A percentile compares a stretch with the other conserved stretches of the same genome.
Conservation (phyloP, 2,113 vertebrate genomes). For the Oryctolagus cuniculus region DNA sequence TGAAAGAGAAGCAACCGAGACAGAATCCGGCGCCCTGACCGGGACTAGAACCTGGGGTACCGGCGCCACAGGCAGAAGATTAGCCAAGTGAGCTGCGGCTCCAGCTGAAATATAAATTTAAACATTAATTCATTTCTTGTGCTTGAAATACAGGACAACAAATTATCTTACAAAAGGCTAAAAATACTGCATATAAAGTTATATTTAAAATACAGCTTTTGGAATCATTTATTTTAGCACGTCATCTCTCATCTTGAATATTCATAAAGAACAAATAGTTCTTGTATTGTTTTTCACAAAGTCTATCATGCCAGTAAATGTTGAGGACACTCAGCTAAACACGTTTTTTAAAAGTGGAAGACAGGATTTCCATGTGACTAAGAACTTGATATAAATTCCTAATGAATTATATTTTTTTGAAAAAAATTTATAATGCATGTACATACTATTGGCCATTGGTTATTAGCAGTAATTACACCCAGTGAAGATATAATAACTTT, state of each 20-base stretch:
- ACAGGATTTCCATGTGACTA: background rate
- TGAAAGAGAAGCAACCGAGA: no score
- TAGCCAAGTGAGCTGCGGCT: no score
- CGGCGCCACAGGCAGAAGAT: no score
- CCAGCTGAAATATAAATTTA: background rate
- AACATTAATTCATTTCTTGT: background rate
- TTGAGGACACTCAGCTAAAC: background rate
- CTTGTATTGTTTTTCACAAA: background rate
- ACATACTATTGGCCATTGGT: background rate
- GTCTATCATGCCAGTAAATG: background rate
- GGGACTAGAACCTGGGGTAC: no score
- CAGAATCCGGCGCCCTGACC: no score
- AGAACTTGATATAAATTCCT: background rate
- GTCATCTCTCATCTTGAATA: background rate
- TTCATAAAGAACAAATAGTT: background rate
- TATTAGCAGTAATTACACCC: background rate
- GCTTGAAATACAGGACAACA: constrained; percentile 26
- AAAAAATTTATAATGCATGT: constrained; percentile 16
- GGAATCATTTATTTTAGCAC: background rate
- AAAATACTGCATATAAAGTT: background rate
- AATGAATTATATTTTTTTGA: background rate
- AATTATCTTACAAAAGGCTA: background rate
- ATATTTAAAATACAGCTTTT: background rate
- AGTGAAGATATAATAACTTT: background rate
- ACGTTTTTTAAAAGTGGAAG: background rate